These are phyloP conservation scores for Oncorhynchus mykiss DNA, from an alignment of 2,113 vertebrate species.

Conservation along the genomic window DNA sequence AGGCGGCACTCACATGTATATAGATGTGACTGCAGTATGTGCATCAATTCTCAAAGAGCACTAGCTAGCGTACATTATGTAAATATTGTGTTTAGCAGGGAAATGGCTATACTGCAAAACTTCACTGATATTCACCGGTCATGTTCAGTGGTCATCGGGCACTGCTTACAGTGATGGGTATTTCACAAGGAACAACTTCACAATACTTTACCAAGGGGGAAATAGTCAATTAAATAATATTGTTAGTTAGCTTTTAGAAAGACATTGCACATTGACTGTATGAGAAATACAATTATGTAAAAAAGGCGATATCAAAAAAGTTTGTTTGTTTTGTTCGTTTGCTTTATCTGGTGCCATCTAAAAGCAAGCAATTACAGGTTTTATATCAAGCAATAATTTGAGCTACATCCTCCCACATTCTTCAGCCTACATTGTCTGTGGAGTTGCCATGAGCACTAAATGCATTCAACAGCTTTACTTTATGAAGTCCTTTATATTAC, in stretches of 20 bases:
- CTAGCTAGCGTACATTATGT: conserved; percentile 1
- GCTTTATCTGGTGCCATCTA: conserved; percentile 16
- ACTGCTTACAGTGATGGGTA: not conserved
- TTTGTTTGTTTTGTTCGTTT: not conserved
- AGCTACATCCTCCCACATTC: not conserved
- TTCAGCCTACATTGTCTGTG: not conserved
- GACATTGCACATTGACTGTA: too few species aligned
- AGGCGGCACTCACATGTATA: conserved; percentile 43
- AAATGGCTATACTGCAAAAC: conserved; percentile 12
- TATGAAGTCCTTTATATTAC: not conserved
- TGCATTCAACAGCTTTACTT: not conserved
- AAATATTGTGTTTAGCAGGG: conserved; percentile 27
- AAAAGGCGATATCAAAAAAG: conserved; percentile 24
- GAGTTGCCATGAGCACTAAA: not conserved
- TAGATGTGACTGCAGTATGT: conserved; percentile 48
- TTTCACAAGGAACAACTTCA: not conserved
- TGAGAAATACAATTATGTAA: conserved; percentile 40
- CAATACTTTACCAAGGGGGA: not conserved
- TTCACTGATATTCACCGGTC: conserved; percentile 7
- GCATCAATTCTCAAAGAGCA: conserved; percentile 53
- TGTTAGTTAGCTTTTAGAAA: conserved; percentile 8
- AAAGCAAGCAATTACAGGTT: not conserved
- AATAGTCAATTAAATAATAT: not conserved
- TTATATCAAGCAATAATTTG: not conserved
- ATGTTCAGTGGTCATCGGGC: not conserved